Evolutionary conservation across 1,140 invertebrate genomes (phyloP), one percentile per base, ranked within the genome.

Genomic region (Drosophila fuyamai): DNA sequence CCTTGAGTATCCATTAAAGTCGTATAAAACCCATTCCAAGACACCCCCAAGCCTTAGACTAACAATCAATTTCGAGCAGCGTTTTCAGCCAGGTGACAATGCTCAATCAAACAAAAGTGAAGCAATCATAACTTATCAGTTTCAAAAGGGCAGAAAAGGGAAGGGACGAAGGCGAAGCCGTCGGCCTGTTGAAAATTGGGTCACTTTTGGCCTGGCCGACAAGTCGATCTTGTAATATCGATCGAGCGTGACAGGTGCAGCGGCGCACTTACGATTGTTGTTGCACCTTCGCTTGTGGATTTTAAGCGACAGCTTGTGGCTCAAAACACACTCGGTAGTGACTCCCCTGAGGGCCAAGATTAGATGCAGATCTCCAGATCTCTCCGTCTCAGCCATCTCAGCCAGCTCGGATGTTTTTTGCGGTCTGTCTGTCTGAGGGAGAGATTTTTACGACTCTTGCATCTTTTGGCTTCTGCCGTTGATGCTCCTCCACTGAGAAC

Each of bases 201-300:
- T 89, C 84, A 89, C 66, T 88, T 83, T 77, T 59, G 73, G 75
- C 68, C 50, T 40, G 48, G 79, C 67, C 48, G 16, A 53, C 47
- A 51, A 57, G 62, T 40, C 60, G 78, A 53, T 55, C 67, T 78
- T 84, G 81, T 84, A 84, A 84, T 84, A 84, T 85, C 80, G 80
- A 85, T 85, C 74, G 81, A 79, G 63, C 79, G 57, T 83, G 83
- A 86, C 83, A 86, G 83, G 83, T 86, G 83, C 83, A 83, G 83
- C 27, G 51, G 70, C 54, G 63, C 76, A 79, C 66, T 83, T 83
- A 60, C 80, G 66, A 53, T 63, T 72, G 67, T 60, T 76, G 65
- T 56, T 51, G 77, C 57, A 80, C 63, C 71, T 80, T 68, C 51
- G 72, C 48, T 57, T 76, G 46, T 58, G 68, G 51, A 66, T 72